Evolutionary conservation across 2,113 vertebrate genomes (phyloP), one percentile per base, ranked within the genome.

Genomic region (Neomonachus schauinslandi): DNA sequence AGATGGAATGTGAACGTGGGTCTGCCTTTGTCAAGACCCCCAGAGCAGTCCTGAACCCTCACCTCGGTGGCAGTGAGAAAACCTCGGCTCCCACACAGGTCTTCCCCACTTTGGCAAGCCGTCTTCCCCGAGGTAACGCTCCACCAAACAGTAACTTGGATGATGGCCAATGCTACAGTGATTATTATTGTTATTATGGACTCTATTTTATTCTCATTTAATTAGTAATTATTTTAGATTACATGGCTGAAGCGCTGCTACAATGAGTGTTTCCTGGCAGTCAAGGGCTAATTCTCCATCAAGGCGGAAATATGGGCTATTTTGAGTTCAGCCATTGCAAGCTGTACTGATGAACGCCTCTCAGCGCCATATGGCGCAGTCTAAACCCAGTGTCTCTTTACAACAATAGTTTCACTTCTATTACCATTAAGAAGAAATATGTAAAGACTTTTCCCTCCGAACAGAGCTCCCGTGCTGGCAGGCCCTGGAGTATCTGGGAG

Each of bases 211-310:
- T 91, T 98, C 96, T 97, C 87, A 46, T 79, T 98, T 98, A 98
- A 96, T 97, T 98, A 97, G 92, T 97, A 98, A 98, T 98, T 98
- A 96, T 97, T 98, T 98, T 95, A 98, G 98, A 98, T 98, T 96
- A 96, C 94, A 97, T 24, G 39, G 90, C 93, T 97, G 94, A 98
- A 97, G 92, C 95, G 76, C 96, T 94, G 86, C 97, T 97, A 94
- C 94, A 91, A 95, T 67, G 96, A 81, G 85, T 77, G 86, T 86
- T 95, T 93, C 76, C 97, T 94, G 97, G 93, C 83, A 97, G 94
- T 86, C 96, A 83, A 76, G 76, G 72, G 76, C 63, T 96, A 95
- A 36, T 89, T 98, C 86, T 97, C 95, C 74, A 85, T 92, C 87
- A 97, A 9, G 42, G 90, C 57, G 97, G 95, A 98, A 98, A 94